Base-by-base conservation (phyloP, 1,140 invertebrate species). In the Calephelis nemesis region DNA sequence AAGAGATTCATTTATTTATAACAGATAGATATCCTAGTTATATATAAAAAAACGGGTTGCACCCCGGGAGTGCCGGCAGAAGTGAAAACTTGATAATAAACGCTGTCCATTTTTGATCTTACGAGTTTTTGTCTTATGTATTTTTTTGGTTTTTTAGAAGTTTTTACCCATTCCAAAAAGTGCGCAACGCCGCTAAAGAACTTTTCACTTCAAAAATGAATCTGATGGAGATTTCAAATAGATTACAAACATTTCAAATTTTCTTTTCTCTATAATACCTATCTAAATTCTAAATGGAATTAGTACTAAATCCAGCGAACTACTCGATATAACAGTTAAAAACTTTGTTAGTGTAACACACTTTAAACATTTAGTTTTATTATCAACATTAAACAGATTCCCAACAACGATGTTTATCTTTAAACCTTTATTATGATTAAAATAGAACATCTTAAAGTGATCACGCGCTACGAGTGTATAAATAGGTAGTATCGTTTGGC, bases 401-500 rank as follows among this genome's bases (percentile, higher is more conserved):
- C 39, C 30, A 12, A 19, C 39, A 49, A 58, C 19, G 54, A 66
- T 63, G 62, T 63, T 63, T 66, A 45, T 58, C 54, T 58, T 42
- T 66, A 47, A 52, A 58, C 42, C 19, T 79, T 83, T 81, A 84
- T 88, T 83, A 78, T 83, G 70, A 75, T 80, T 66, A 81, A 85
- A 88, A 84, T 87, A 90, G 77, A 71, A 39, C 39, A 67, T 75
- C 72, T 69, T 75, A 87, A 87, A 78, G 80, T 69, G 83, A 84
- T 85, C 85, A 90, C 83, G 84, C 84, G 85, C 81, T 79, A 82
- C 71, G 68, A 68, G 68, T 85, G 30, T 30, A 30, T 30, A 30
- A 30, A 87, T 81, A 83, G 81, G 83, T 89, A 89, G 74, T 64
- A 79, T 87, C 83, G 80, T 77, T 90, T 90, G 87, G 87, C 87